These are phyloP conservation scores for Ctenodactylus gundi DNA, from an alignment of 2,113 vertebrate genomes.

Conservation along the genomic window DNA sequence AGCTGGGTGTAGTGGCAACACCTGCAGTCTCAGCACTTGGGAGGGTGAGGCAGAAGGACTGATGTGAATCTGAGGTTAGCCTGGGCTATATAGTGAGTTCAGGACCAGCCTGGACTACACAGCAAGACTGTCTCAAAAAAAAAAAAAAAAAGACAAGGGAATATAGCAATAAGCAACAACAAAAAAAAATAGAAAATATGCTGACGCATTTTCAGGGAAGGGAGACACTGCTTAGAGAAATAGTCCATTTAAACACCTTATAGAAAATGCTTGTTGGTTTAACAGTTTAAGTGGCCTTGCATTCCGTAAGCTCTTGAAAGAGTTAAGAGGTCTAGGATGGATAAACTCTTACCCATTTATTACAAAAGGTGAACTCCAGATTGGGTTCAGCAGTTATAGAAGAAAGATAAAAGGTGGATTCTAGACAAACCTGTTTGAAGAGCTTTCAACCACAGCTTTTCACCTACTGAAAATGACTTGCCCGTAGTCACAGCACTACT, in stretches of 20 bases:
- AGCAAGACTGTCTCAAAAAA: too few relatives aligned
- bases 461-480: slow-evolving; percentile 9
- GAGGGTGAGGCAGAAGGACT: too few relatives aligned
- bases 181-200: background rate
- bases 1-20: too few relatives aligned
- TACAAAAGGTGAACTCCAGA: background rate
- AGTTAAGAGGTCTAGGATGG: background rate
- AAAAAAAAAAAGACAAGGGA: too few relatives aligned
- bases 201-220: slow-evolving; percentile 32
- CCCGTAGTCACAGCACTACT: background rate
- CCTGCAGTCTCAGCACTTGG: too few relatives aligned
- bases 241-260: background rate
- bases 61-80: too few relatives aligned
- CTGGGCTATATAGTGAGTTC: too few relatives aligned
- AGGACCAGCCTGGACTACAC: too few relatives aligned
- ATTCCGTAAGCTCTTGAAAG: background rate
- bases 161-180: background rate
- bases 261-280: background rate
- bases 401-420: background rate
- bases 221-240: background rate
- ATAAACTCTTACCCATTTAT: background rate
- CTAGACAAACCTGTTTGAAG: background rate
- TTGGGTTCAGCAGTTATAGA: background rate
- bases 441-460: background rate
- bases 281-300: background rate